These are phyloP conservation scores for Corythaeola cristata DNA, from an alignment of 2,113 vertebrate species.

Conservation along the genomic window DNA sequence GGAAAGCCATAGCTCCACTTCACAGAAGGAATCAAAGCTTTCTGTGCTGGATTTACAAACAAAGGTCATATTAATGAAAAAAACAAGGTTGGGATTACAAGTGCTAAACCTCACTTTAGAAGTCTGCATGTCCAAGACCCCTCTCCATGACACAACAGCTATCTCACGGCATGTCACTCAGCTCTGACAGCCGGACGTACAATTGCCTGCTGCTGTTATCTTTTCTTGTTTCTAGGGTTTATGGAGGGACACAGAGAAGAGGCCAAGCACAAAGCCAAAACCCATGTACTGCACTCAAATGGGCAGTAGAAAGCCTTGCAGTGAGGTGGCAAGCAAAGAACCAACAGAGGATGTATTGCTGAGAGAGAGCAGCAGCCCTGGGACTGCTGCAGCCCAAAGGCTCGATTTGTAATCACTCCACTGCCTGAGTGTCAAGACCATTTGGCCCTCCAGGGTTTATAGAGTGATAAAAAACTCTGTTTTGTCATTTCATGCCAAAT, in stretches of 20 bases:
- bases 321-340: background rate
- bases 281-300: background rate
- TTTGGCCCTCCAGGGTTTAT: slow-evolving; percentile 10
- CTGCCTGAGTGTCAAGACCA: slow-evolving; percentile 20
- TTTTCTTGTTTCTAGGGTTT: background rate
- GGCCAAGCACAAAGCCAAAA: background rate
- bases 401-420: background rate
- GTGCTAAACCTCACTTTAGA: background rate
- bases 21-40: background rate
- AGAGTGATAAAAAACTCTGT: slow-evolving; percentile 40
- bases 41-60: background rate
- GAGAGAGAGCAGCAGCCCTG: background rate
- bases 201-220: background rate
- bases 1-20: background rate
- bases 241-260: background rate
- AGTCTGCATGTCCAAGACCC: background rate
- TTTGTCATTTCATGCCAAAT: slow-evolving; percentile 46
- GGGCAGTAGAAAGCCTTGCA: background rate
- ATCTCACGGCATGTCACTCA: background rate
- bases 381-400: background rate
- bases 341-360: slow-evolving; percentile 3
- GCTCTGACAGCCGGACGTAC: background rate
- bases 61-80: background rate
- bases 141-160: background rate
- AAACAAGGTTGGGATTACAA: background rate